These are phyloP conservation scores for Sitobion miscanthi DNA, from an alignment of 1,140 invertebrate genomes.

Conservation along the genomic window DNA sequence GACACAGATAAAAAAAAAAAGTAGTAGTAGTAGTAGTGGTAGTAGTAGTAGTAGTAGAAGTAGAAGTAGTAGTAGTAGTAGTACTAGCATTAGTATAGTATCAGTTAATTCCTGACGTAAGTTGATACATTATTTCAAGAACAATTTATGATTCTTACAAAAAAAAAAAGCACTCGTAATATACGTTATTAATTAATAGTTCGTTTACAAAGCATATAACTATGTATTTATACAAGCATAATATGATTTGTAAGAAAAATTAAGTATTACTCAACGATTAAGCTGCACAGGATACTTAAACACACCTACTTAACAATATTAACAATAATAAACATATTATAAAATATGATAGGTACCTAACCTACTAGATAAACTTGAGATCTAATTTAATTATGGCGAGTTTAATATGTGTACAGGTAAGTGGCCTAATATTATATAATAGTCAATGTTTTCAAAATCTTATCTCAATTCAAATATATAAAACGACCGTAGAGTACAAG, in stretches of 20 bases:
- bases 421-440: not conserved
- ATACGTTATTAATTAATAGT: not conserved
- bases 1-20: no score
- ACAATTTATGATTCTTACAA: not conserved
- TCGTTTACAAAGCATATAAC: not conserved
- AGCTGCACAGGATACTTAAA: not conserved
- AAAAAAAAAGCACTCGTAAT: not conserved
- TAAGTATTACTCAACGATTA: not conserved
- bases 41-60: not conserved
- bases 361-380: not conserved
- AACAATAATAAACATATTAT: conserved; percentile 3
- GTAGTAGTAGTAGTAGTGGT: not conserved
- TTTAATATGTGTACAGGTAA: not conserved
- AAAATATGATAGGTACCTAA: not conserved
- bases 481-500: not conserved
- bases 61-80: not conserved
- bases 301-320: not conserved
- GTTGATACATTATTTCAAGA: not conserved
- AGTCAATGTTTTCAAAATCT: not conserved
- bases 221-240: not conserved
- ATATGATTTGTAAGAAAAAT: not conserved
- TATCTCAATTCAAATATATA: not conserved
- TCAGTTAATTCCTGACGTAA: not conserved
- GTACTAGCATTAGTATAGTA: not conserved
- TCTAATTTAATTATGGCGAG: not conserved